These are phyloP conservation scores for Hyaena hyaena DNA, from an alignment of 2,113 vertebrate species.

Conservation along the genomic window DNA sequence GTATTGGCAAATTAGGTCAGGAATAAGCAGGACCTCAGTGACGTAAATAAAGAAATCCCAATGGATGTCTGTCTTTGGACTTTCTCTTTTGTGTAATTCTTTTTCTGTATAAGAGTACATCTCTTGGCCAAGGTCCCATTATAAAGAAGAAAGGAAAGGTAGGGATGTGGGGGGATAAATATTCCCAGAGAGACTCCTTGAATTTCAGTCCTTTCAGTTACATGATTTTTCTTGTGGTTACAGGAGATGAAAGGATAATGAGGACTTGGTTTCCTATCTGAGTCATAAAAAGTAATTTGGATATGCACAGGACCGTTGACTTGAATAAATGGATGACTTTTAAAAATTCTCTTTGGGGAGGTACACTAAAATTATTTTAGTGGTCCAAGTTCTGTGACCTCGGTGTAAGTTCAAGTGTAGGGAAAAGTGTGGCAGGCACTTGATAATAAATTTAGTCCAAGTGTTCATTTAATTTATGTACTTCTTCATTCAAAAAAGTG, in stretches of 20 bases:
- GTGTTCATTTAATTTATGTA: not conserved
- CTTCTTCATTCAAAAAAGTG: conserved; percentile 11
- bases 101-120: conserved; percentile 59
- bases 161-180: not conserved
- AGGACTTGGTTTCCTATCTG: conserved; percentile 53
- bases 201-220: conserved; percentile 57
- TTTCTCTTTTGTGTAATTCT: conserved; percentile 68
- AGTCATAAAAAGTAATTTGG: conserved; percentile 3
- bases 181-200: conserved; percentile 56
- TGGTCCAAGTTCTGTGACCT: conserved; percentile 19
- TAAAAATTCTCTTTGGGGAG: not conserved
- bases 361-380: not conserved
- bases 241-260: conserved; percentile 59
- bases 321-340: conserved; percentile 14
- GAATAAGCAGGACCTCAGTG: conserved; percentile 7
- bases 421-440: not conserved
- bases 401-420: not conserved
- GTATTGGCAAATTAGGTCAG: conserved; percentile 56
- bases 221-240: conserved; percentile 57
- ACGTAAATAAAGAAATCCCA: conserved; percentile 55
- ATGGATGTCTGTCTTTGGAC: conserved; percentile 51
- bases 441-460: not conserved
- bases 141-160: not conserved
- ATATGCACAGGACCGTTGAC: not conserved
- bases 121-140: conserved; percentile 56